phyloP scores from a whole-genome alignment of 2,113 vertebrate genomes.

The Burhinus oedicnemus region DNA sequence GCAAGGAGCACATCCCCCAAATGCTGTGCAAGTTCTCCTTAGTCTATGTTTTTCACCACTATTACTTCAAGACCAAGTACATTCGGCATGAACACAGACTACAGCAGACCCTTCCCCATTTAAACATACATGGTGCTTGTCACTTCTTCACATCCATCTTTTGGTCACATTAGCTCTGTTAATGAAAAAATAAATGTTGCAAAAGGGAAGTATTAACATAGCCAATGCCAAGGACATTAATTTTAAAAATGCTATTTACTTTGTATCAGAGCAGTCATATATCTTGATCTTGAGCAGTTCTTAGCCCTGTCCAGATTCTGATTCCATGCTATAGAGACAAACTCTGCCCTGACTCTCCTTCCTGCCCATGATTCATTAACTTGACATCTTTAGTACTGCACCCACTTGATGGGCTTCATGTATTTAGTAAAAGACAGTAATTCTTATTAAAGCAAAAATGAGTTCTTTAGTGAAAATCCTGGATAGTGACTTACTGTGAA shows the following conservation, averaged over 20 bases:
- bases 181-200: slow-evolving; percentile 67
- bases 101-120: neutral
- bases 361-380: slow-evolving; percentile 4
- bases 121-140: neutral
- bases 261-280: slow-evolving; percentile 1
- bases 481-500: neutral
- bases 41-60: neutral
- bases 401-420: neutral
- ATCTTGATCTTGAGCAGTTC: slow-evolving; percentile 14
- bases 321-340: neutral
- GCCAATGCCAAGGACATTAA: slow-evolving; percentile 3
- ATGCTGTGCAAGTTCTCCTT: neutral
- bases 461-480: neutral
- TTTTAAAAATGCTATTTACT: slow-evolving; percentile 50
- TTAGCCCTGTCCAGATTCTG: neutral
- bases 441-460: neutral
- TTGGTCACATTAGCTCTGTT: neutral
- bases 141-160: slow-evolving; percentile 20
- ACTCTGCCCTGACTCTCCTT: neutral
- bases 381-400: neutral
- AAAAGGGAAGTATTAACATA: slow-evolving; percentile 52
- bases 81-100: neutral
- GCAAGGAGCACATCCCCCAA: neutral
- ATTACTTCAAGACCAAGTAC: neutral
- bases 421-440: neutral